Percentiles rank a stretch among this genome's conserved stretches.
Evolutionary conservation across 2,888 invertebrate genomes (phyloP).

Genomic region (Endotricha flammealis): DNA sequence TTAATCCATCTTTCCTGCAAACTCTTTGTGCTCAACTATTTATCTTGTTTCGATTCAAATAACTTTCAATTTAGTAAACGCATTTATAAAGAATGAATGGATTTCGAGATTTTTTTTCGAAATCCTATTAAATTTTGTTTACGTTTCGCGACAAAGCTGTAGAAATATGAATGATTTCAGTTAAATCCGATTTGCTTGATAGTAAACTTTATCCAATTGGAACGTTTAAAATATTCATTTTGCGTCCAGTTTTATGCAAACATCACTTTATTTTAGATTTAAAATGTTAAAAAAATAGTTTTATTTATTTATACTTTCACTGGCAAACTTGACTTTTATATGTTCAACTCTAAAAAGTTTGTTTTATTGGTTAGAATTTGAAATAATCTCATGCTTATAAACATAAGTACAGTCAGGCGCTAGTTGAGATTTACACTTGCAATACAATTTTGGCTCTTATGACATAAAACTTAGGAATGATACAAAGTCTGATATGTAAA

Average conservation of each 20-base stretch:
- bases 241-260: constrained; percentile 15
- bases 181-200: constrained; percentile 3
- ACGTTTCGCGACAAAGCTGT: constrained; percentile 14
- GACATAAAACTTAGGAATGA: too few relatives aligned
- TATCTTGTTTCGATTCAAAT: constrained; percentile 52
- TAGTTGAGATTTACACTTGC: too few relatives aligned
- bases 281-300: neutral
- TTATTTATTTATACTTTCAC: too few relatives aligned
- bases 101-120: constrained; percentile 16
- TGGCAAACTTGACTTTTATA: too few relatives aligned
- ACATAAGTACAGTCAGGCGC: too few relatives aligned
- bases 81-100: constrained; percentile 9
- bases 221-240: constrained; percentile 5
- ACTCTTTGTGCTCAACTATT: constrained; percentile 50
- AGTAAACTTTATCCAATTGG: constrained; percentile 2
- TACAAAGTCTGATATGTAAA: too few relatives aligned
- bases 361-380: too few relatives aligned
- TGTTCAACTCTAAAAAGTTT: too few relatives aligned
- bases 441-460: too few relatives aligned
- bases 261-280: neutral
- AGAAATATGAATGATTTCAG: constrained; percentile 7
- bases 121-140: constrained; percentile 32
- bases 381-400: too few relatives aligned
- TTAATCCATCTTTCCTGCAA: constrained; percentile 64
- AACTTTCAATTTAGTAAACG: constrained; percentile 30